A percentile compares a stretch with the other conserved stretches of the same genome.
phyloP scores from a whole-genome alignment of 2,888 invertebrate species.

The Lasioglossum pauxillum region DNA sequence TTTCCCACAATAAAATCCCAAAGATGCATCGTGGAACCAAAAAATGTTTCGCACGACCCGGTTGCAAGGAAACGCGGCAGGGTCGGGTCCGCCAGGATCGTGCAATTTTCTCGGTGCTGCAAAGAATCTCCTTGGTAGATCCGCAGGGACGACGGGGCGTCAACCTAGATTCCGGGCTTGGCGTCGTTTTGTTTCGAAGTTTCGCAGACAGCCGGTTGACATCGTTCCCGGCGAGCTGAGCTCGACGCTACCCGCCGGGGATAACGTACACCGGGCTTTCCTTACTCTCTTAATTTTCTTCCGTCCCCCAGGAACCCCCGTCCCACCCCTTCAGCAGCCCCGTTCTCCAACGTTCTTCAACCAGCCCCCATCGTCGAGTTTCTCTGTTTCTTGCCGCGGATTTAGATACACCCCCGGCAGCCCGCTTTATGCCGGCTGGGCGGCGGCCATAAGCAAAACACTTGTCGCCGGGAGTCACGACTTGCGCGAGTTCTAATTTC shows the following conservation, averaged over 20 bases:
- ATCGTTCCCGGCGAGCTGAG: conserved; percentile 54
- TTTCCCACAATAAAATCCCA: not conserved
- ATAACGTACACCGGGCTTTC: conserved; percentile 55
- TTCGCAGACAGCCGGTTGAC: conserved; percentile 64
- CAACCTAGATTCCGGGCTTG: conserved; percentile 59
- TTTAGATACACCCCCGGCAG: conserved; percentile 51
- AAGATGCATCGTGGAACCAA: not conserved
- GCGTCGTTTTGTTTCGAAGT: conserved; percentile 65
- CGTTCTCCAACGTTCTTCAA: not conserved
- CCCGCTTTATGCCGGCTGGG: conserved; percentile 62
- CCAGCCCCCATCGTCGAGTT: conserved; percentile 10
- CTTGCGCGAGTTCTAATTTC: conserved; percentile 80
- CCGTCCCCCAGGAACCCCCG: conserved; percentile 34
- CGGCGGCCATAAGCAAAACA: conserved; percentile 79
- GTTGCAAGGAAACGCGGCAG: conserved; percentile 17
- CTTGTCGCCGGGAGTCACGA: conserved; percentile 80
- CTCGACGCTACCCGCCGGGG: conserved; percentile 40
- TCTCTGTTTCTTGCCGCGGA: conserved; percentile 60
- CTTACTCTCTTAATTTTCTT: conserved; percentile 70
- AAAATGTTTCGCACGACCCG: conserved; percentile 34
- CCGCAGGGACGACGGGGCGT: conserved; percentile 55
- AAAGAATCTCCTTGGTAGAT: conserved; percentile 50
- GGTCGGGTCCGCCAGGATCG: conserved; percentile 22
- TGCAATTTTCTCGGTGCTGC: conserved; percentile 43
- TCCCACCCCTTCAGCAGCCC: not conserved